phyloP scores from a whole-genome alignment of 2,797 vertebrate genomes.

The Macropodus opercularis region DNA sequence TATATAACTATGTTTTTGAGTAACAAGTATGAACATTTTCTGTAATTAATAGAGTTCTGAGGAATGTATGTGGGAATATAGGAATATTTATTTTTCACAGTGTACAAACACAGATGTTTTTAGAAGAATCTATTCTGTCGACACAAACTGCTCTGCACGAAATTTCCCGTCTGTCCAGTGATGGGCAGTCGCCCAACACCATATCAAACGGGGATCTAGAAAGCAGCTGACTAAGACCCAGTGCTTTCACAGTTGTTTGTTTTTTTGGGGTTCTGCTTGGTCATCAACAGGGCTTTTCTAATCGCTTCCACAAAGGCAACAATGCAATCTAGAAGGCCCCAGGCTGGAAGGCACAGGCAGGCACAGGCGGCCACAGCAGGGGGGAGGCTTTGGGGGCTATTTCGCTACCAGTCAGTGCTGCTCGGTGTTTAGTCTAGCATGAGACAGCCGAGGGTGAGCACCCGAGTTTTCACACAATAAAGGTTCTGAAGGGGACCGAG shows the following conservation, averaged over 20 bases:
- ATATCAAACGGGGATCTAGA: constrained; percentile 65
- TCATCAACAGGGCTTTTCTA: constrained; percentile 77
- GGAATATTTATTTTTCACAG: constrained; percentile 5
- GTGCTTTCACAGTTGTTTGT: constrained; percentile 68
- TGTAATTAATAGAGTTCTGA: background rate
- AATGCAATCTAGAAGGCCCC: constrained; percentile 77
- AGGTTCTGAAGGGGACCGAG: constrained; percentile 71
- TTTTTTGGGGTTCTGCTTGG: constrained; percentile 71
- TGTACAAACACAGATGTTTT: constrained; percentile 21
- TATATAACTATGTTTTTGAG: too few relatives aligned
- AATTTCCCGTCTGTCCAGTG: constrained; percentile 51
- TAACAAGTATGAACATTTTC: constrained; percentile 6
- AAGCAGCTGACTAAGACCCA: constrained; percentile 75
- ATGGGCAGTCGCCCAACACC: constrained; percentile 38
- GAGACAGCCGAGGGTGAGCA: constrained; percentile 80
- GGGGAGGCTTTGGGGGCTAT: constrained; percentile 64
- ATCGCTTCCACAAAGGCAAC: constrained; percentile 67
- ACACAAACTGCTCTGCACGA: constrained; percentile 46
- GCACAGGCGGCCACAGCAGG: constrained; percentile 30
- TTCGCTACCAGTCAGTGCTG: constrained; percentile 57
- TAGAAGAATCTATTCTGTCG: constrained; percentile 33
- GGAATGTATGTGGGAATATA: too few relatives aligned
- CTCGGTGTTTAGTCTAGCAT: constrained; percentile 75
- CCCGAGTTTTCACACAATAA: constrained; percentile 80
- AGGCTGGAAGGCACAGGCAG: constrained; percentile 45